Evolutionary conservation across 1,140 invertebrate genomes (phyloP), one percentile per base, ranked within the genome.

Genomic region (Hydropsyche tenuis): DNA sequence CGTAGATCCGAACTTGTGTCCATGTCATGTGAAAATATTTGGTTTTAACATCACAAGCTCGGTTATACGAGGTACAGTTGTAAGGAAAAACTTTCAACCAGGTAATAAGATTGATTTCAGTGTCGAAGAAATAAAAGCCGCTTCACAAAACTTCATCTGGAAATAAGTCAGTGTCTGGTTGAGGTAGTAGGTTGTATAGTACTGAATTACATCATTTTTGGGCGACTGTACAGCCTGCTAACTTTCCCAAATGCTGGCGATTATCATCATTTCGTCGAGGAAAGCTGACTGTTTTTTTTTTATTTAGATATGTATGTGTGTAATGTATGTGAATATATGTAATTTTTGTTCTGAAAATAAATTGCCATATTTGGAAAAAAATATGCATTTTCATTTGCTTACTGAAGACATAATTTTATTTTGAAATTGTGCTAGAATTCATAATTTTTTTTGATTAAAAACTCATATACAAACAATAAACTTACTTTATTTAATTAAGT

Each of bases 161-260:
- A 62, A 30, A 25, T 56, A 25, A 20, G 45, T 70, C 71, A 37
- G 42, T 27, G 79, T 76, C 86, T 83, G 83, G 85, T 84, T 90
- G 89, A 90, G 89, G 89, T 90, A 90, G 89, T 90, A 90, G 89
- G 89, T 90, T 90, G 89, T 90, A 90, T 90, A 90, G 89, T 90
- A 89, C 78, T 87, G 88, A 85, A 89, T 86, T 89, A 89, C 88
- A 90, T 80, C 83, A 83, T 80, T 84, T 81, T 84, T 82, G 82
- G 88, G 85, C 86, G 88, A 90, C 89, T 90, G 88, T 90, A 89
- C 89, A 90, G 87, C 89, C 88, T 90, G 88, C 89, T 90, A 90
- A 90, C 89, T 90, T 90, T 90, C 89, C 88, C 83, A 81, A 87
- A 78, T 79, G 79, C 69, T 48, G 72, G 46, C 69, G 22, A 71